Evolutionary conservation across 2,797 vertebrate species (phyloP), one percentile per base, ranked within the genome.

Genomic region (Siniperca obscura): DNA sequence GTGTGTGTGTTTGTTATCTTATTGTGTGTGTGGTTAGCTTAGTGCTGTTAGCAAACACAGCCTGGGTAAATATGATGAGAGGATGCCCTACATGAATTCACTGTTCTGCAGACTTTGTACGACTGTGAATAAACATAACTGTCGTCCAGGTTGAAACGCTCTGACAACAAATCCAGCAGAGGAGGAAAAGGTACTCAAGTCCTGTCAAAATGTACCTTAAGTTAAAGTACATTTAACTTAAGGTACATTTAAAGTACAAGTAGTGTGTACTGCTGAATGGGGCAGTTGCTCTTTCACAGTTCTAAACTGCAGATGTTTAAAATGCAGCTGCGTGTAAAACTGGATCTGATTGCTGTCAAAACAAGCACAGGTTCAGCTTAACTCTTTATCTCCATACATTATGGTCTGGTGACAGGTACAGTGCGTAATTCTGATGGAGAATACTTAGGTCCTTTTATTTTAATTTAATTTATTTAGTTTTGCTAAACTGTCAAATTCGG

Each of bases 11-110:
- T 42, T 65, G 73, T 81, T 66, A 77, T 84, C 67, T 87, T 75
- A 91, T 90, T 75, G 50, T 90, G 90, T 90, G 90, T 93, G 89
- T 89, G 86, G 71, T 81, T 89, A 89, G 82, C 86, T 91, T 90
- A 90, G 91, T 76, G 71, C 87, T 87, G 86, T 89, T 86, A 86
- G 85, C 86, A 88, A 92, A 92, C 83, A 92, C 84, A 91, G 83
- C 79, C 87, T 89, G 87, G 66, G 90, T 84, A 93, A 93, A 94
- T 86, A 91, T 65, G 89, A 91, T 86, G 90, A 81, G 81, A 42
- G 76, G 81, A 80, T 21, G 83, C 57, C 73, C 74, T 11, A 78
- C 80, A 92, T 84, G 80, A 83, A 86, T 81, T 79, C 84, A 76
- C 70, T 81, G 78, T 62, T 84, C 42, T 61, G 70, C 82, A 82